phyloP scores from a whole-genome alignment of 2,888 invertebrate species.

The Flexamia atlantica region DNA sequence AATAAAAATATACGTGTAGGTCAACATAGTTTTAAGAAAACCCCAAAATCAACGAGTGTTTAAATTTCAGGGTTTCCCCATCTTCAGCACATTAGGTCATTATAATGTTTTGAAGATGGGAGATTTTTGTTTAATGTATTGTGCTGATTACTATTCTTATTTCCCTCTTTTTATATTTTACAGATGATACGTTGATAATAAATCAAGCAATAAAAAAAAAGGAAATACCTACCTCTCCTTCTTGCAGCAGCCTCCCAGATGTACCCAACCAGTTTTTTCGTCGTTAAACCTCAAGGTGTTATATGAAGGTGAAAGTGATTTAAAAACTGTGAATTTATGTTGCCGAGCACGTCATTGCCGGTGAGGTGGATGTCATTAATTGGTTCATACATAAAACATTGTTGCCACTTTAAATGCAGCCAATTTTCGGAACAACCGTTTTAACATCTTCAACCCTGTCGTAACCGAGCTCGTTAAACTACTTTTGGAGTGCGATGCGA shows the following conservation, averaged over 20 bases:
- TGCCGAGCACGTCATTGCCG: slow-evolving; percentile 10
- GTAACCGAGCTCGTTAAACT: slow-evolving; percentile 28
- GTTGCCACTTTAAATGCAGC: slow-evolving; percentile 40
- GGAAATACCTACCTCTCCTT: too few relatives aligned
- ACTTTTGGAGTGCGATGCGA: slow-evolving; percentile 14
- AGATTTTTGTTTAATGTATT: too few relatives aligned
- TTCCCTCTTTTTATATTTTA: too few relatives aligned
- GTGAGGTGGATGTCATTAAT: slow-evolving; percentile 36
- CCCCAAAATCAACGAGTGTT: too few relatives aligned
- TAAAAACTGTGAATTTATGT: slow-evolving; percentile 52
- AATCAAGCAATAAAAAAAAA: too few relatives aligned
- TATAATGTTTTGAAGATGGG: too few relatives aligned
- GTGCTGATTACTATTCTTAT: too few relatives aligned
- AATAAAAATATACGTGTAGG: too few relatives aligned
- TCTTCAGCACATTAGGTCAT: too few relatives aligned
- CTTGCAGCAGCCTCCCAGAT: neutral
- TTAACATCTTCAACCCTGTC: slow-evolving; percentile 32
- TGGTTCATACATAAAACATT: slow-evolving; percentile 58
- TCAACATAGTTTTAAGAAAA: too few relatives aligned
- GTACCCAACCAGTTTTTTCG: slow-evolving; percentile 17
- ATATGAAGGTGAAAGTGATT: slow-evolving; percentile 32
- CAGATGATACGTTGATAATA: too few relatives aligned
- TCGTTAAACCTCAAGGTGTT: slow-evolving; percentile 33
- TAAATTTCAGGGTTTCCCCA: too few relatives aligned
- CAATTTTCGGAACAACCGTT: slow-evolving; percentile 35